Base-by-base conservation (phyloP, 2,888 invertebrate genomes). In the Tetragonula carbonaria region DNA sequence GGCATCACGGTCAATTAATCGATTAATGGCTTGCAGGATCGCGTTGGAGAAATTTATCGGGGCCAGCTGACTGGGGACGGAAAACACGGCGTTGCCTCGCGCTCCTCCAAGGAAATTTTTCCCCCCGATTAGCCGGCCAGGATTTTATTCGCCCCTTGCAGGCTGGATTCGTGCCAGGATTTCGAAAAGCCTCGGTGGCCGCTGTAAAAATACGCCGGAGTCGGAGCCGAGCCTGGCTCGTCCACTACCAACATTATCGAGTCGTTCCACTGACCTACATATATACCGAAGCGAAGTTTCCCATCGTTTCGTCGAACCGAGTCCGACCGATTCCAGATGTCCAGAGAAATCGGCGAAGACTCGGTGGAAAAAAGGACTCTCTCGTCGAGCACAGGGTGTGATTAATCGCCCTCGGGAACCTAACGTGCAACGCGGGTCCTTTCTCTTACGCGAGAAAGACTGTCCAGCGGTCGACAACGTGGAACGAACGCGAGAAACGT, bases 1-100 rank as follows among this genome's bases (percentile, higher is more conserved):
- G 33, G 85, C 87, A 87, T 87, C 84, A 78, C 53, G 79, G 88
- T 87, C 38, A 90, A 92, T 91, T 91, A 91, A 90, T 90, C 86
- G 78, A 38, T 38, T 38, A 82, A 86, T 80, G 74, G 63, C 50
- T 59, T 33, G 53, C 57, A 16, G 8, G 18, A 18, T 3, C 62
- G 53, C 55, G 63, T 77, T 79, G 65, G 38, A 21, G 53, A 75
- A 84, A 89, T 89, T 90, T 89, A 90, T 88, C 71, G 68, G 72
- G n/a, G 18, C 62, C 67, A 23, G 53, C 53, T 45, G 71, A 21
- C 38, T 8, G 38, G 38, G 59, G 45, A 11, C 5, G 28, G 45
- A 67, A 77, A 86, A 80, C 80, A 85, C 45, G 28, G 28, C 28
- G 74, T 74, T 66, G 53, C 65, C 51, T 8, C 8, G 38, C 2